phyloP scores from a whole-genome alignment of 2,888 invertebrate species.

The Aphidius colemani region DNA sequence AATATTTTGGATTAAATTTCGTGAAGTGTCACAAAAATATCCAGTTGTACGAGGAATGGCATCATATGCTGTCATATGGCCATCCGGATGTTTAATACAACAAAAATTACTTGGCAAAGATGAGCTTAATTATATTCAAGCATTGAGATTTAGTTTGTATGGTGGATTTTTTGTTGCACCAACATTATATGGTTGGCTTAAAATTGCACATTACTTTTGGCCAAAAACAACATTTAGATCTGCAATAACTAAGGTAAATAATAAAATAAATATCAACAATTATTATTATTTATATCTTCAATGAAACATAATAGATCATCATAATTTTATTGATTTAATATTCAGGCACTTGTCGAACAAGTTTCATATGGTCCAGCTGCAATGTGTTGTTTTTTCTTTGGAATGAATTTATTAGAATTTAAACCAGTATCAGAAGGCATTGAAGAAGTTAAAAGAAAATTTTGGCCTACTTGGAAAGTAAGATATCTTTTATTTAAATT shows the following conservation, averaged over 20 bases:
- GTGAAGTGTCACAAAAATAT: conserved; percentile 61
- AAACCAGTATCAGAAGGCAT: conserved; percentile 69
- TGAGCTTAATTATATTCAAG: conserved; percentile 62
- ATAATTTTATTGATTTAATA: conserved; percentile 24
- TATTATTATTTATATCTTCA: not conserved
- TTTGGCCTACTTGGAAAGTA: conserved; percentile 77
- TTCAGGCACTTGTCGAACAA: conserved; percentile 74
- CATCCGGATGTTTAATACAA: conserved; percentile 65
- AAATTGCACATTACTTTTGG: conserved; percentile 76
- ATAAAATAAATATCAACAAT: not conserved
- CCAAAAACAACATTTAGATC: conserved; percentile 72
- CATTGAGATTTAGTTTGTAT: conserved; percentile 75
- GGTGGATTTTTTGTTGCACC: conserved; percentile 84
- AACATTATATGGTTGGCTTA: conserved; percentile 79
- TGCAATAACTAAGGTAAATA: conserved; percentile 73
- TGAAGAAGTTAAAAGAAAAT: conserved; percentile 73
- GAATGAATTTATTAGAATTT: conserved; percentile 75
- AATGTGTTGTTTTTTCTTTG: conserved; percentile 77
- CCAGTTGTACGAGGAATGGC: conserved; percentile 66
- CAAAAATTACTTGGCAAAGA: conserved; percentile 60
- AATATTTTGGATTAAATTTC: conserved; percentile 44
- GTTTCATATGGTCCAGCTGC: conserved; percentile 77
- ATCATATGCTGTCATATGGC: conserved; percentile 67
- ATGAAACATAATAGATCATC: not conserved
- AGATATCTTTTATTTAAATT: conserved; percentile 1